These are phyloP conservation scores for Bolborhynchus lineola DNA, from an alignment of 2,113 vertebrate genomes.

Conservation along the genomic window DNA sequence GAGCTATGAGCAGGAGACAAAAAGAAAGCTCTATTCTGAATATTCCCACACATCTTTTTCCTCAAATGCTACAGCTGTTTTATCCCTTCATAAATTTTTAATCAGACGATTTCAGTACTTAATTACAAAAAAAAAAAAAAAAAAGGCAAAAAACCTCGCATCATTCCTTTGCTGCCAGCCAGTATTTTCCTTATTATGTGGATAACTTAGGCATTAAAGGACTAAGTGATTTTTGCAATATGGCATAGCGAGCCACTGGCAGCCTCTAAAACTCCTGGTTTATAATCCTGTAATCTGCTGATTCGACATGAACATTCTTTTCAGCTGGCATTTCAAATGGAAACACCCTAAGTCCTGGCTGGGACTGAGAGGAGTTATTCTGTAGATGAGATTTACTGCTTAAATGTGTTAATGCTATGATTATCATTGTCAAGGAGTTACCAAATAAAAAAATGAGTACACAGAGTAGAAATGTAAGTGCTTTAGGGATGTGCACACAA, in stretches of 20 bases:
- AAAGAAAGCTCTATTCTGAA: neutral
- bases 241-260: neutral
- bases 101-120: constrained; percentile 45
- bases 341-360: neutral
- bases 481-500: neutral
- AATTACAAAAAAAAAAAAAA: constrained; percentile 17
- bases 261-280: neutral
- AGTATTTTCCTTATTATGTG: constrained; percentile 27
- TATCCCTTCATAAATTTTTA: constrained; percentile 41
- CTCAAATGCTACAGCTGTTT: constrained; percentile 8
- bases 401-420: neutral
- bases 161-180: constrained; percentile 32
- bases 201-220: constrained; percentile 17
- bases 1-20: neutral
- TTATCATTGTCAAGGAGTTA: neutral
- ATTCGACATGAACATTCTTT: neutral
- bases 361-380: neutral
- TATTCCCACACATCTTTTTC: constrained; percentile 44
- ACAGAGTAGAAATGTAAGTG: neutral
- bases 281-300: constrained; percentile 8
- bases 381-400: neutral
- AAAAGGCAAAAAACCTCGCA: neutral
- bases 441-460: neutral
- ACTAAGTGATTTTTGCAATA: constrained; percentile 22
- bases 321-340: constrained; percentile 2